Base-by-base conservation (phyloP, 1,140 invertebrate genomes). In the Diorhabda elongata region DNA sequence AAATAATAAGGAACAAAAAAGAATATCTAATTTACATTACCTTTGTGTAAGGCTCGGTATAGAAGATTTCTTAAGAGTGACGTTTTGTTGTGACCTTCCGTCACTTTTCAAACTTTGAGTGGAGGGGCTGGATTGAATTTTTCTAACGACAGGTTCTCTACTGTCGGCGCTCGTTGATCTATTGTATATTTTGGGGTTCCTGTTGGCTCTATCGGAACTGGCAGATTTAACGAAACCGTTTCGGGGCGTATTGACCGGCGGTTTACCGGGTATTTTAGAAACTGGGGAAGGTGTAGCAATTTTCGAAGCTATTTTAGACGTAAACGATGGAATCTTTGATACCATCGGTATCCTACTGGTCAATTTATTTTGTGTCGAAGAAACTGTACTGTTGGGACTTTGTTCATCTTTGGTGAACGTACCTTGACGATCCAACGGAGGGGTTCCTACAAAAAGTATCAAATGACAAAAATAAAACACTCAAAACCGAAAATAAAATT, bases 361-460 rank as follows among this genome's bases (percentile, higher is more conserved):
- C 3, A 76, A 64, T 73, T 71, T 73, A 26, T 6, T 52, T 8
- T 8, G 6, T 64, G 71, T 26, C 42, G 64, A 8, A 6, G 41
- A 7, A 9, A 26, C n/a, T 62, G 57, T 62, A 43, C 52, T 67
- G 47, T 47, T 66, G 7, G 58, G 11, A 47, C 42, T 59, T 4
- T 69, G 26, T 72, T 92, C 90, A 71, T 95, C 92, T 81, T 95
- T 95, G 0, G 92, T 92, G 78, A 96, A 96, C 0, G 94, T 96
- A 42, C 92, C 92, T 79, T 96, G 93, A 56, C 93, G 86, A 64
- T 91, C 90, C 5, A 91, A 76, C 2, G 87, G 82, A 63, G 81
- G 82, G 69, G 78, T 81, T 70, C 59, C 74, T 67, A 67, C 77
- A 9, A 59, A 44, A 6, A 61, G 42, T 4, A 60, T 66, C 66